Evolutionary conservation across 2,888 invertebrate genomes (phyloP).

Genomic region (Thelaira solivaga): DNA sequence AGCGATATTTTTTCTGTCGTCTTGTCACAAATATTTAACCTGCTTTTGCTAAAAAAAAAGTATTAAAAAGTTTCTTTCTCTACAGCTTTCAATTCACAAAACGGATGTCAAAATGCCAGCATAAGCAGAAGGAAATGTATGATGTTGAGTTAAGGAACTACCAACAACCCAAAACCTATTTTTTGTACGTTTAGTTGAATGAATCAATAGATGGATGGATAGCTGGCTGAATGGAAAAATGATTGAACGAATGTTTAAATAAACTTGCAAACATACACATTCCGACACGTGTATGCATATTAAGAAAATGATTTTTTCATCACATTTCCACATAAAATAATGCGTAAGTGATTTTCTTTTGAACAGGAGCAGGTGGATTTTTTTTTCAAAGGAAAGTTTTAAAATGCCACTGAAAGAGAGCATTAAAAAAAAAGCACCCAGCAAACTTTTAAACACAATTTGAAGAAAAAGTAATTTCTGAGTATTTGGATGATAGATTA

Average conservation of each 20-base stretch:
- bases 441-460: too few species aligned
- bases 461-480: too few species aligned
- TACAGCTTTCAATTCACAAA: constrained; percentile 17
- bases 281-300: too few species aligned
- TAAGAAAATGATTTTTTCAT: not conserved
- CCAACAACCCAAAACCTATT: too few species aligned
- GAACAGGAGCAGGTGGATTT: too few species aligned
- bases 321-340: not conserved
- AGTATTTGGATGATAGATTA: too few species aligned
- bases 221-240: not conserved
- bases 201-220: constrained; percentile 16
- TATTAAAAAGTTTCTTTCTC: too few species aligned
- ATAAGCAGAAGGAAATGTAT: constrained; percentile 32
- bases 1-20: not conserved
- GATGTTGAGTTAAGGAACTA: constrained; percentile 22
- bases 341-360: not conserved
- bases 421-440: too few species aligned
- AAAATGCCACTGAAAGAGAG: too few species aligned
- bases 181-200: constrained; percentile 3
- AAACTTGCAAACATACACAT: too few species aligned
- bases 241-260: not conserved
- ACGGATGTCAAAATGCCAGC: constrained; percentile 54
- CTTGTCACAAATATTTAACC: not conserved
- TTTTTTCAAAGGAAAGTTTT: too few species aligned
- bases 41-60: constrained; percentile 7